phyloP scores from a whole-genome alignment of 2,797 vertebrate species.

The Squalus acanthias region DNA sequence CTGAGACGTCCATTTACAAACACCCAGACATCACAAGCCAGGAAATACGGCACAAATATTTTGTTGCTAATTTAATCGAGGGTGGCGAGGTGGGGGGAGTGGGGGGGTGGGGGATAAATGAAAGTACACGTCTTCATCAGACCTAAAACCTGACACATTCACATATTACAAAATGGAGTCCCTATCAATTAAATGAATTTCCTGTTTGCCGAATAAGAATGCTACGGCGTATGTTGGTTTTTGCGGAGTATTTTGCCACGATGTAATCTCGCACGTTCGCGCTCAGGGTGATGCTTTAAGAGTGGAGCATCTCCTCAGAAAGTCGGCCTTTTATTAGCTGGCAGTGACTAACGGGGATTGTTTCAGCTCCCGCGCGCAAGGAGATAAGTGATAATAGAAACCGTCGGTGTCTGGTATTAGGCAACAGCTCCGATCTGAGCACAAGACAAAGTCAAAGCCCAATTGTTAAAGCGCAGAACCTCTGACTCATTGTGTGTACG shows the following conservation, averaged over 20 bases:
- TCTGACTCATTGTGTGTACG: conserved; percentile 15
- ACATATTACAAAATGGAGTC: background rate
- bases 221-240: too few species aligned
- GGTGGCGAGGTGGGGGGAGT: too few species aligned
- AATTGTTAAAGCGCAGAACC: background rate
- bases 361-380: background rate
- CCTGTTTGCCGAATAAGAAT: background rate
- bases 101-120: background rate
- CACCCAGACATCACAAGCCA: background rate
- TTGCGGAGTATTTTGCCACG: background rate
- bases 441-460: background rate
- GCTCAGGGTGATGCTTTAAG: background rate
- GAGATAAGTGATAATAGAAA: background rate
- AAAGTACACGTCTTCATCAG: background rate
- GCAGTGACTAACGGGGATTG: background rate
- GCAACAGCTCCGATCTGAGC: background rate
- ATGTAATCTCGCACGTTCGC: background rate
- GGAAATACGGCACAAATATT: background rate
- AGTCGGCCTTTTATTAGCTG: background rate
- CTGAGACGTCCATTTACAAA: background rate
- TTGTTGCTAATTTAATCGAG: background rate
- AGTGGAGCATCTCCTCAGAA: background rate
- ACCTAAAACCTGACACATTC: background rate
- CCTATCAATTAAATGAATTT: background rate
- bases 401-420: background rate